Evolutionary conservation across 1,140 invertebrate genomes (phyloP), one percentile per base, ranked within the genome.

Genomic region (Leptinotarsa texana): DNA sequence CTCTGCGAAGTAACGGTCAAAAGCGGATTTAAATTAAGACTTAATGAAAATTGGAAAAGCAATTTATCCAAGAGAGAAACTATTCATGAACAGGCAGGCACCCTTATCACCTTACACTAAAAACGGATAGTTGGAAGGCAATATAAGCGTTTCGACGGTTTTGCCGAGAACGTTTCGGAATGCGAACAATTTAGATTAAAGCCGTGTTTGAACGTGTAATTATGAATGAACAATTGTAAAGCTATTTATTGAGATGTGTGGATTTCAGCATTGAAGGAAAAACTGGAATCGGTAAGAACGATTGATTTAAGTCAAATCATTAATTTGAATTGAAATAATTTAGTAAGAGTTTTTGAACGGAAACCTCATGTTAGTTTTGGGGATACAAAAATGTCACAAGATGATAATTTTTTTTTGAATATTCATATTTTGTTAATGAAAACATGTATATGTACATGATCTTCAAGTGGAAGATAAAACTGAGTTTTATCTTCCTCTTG

Each of bases 21-120:
- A 65, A 73, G 71, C 62, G 27, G 42, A 33, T 65, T 65, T 65
- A 65, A 73, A 73, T 73, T 73, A 73, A 73, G 71, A 73, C 71
- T 65, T 73, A 73, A 73, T 73, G 71, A 73, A 73, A 73, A 73
- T 73, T 73, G 63, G 71, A 66, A 73, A 73, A 73, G 71, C 71
- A 73, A 73, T 73, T 73, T 73, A 73, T 73, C 71, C 71, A 65
- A 73, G 47, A 73, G 63, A 63, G 71, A 73, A 73, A 73, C 71
- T 73, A 73, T 73, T 73, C 71, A 73, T 73, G 71, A 73, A 73
- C 51, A 57, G 51, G n/a, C 51, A n/a, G 63, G 71, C 71, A 62
- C 61, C 71, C 71, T 22, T 65, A 21, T 33, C 63, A 63, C 33
- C 71, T 47, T 24, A 73, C 71, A 65, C 71, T 73, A 65, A 72